These are phyloP conservation scores for Notodonta ziczac DNA, from an alignment of 2,888 invertebrate species.

Conservation along the genomic window DNA sequence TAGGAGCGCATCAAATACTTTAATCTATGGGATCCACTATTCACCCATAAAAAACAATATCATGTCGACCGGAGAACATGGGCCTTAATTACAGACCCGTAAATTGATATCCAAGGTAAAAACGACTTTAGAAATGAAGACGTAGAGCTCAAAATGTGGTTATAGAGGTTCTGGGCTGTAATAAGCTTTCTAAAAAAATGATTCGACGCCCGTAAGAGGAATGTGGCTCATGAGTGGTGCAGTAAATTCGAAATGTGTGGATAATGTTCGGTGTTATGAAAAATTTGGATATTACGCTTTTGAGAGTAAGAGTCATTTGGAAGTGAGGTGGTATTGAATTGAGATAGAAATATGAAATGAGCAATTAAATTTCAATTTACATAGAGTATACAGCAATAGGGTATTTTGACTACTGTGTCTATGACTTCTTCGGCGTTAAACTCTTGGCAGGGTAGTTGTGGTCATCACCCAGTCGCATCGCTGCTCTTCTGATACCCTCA, in stretches of 20 bases:
- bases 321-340: not conserved
- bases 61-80: slow-evolving; percentile 68
- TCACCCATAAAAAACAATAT: slow-evolving; percentile 80
- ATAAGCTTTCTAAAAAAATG: slow-evolving; percentile 80
- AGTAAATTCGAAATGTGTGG: slow-evolving; percentile 48
- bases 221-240: slow-evolving; percentile 67
- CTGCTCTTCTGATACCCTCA: too few relatives aligned
- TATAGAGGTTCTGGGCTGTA: slow-evolving; percentile 34
- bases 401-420: too few relatives aligned
- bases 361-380: too few relatives aligned
- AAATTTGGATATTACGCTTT: slow-evolving; percentile 35
- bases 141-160: slow-evolving; percentile 38
- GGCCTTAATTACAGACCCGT: slow-evolving; percentile 72
- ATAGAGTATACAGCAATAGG: too few relatives aligned
- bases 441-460: too few relatives aligned
- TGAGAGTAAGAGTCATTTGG: not conserved
- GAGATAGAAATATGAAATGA: too few relatives aligned
- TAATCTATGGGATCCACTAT: slow-evolving; percentile 76
- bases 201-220: slow-evolving; percentile 66
- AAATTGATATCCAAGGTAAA: slow-evolving; percentile 29
- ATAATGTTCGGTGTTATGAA: slow-evolving; percentile 48
- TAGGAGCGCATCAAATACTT: slow-evolving; percentile 59
- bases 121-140: slow-evolving; percentile 22
- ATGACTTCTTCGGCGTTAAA: too few relatives aligned
- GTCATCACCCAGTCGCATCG: too few relatives aligned